A percentile compares a stretch with the other conserved stretches of the same genome.
These are phyloP conservation scores for Eristalinus sepulchralis DNA, from an alignment of 2,888 invertebrate genomes.

Conservation along the genomic window DNA sequence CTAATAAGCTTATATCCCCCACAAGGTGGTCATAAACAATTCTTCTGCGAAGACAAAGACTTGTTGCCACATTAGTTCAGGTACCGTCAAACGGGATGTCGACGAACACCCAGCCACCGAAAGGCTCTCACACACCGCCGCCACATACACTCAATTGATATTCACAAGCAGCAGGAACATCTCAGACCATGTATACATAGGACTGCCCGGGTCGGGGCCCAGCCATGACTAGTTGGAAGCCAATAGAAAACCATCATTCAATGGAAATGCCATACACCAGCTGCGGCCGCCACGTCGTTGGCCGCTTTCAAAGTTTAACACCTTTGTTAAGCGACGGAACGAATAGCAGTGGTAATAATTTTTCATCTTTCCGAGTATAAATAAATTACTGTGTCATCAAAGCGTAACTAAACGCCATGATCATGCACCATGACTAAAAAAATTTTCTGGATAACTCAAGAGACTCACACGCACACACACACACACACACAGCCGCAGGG, in stretches of 20 bases:
- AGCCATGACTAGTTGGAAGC: slow-evolving; percentile 26
- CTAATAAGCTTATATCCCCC: slow-evolving; percentile 69
- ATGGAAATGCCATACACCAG: slow-evolving; percentile 29
- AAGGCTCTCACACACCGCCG: slow-evolving; percentile 1
- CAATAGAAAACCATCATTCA: slow-evolving; percentile 52
- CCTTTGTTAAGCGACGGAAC: slow-evolving; percentile 66
- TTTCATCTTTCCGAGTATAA: slow-evolving; percentile 69
- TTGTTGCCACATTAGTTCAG: slow-evolving; percentile 57
- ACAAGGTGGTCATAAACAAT: slow-evolving; percentile 66
- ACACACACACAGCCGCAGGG: slow-evolving; percentile 1
- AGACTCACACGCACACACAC: slow-evolving; percentile 28
- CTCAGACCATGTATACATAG: slow-evolving; percentile 9
- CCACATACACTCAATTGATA: slow-evolving; percentile 2
- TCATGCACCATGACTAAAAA: slow-evolving; percentile 69
- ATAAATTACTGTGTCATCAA: slow-evolving; percentile 79
- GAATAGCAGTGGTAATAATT: slow-evolving; percentile 66
- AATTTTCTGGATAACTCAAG: slow-evolving; percentile 63
- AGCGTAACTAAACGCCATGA: slow-evolving; percentile 80
- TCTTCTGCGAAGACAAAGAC: slow-evolving; percentile 38
- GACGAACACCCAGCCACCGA: slow-evolving; percentile 9
- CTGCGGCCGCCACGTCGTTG: slow-evolving; percentile 16
- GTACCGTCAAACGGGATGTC: slow-evolving; percentile 22
- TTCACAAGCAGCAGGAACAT: slow-evolving; percentile 6
- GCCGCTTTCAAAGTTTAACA: slow-evolving; percentile 64
- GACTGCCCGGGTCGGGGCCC: background rate